Evolutionary conservation across 1,140 invertebrate genomes (phyloP).

Genomic region (Ditylenchus dipsaci): DNA sequence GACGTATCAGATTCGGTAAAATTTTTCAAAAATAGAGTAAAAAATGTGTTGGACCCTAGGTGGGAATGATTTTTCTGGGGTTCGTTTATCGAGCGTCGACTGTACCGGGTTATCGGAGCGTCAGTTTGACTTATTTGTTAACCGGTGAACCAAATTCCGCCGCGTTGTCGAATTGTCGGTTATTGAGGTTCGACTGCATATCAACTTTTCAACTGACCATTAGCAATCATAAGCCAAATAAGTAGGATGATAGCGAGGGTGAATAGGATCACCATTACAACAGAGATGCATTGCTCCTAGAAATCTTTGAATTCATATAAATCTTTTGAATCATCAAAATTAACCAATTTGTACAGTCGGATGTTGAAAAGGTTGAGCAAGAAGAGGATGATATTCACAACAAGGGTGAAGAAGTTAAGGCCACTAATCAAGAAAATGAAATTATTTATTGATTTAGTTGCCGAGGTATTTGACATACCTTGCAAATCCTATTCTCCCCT

Average conservation of each 20-base stretch:
- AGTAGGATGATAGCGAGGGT: conserved; percentile 42
- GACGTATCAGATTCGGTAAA: too few relatives aligned
- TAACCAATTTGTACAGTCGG: conserved; percentile 13
- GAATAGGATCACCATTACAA: conserved; percentile 37
- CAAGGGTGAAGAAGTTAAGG: conserved; percentile 14
- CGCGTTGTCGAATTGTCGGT: too few relatives aligned
- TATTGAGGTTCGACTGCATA: too few relatives aligned
- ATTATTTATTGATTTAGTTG: too few relatives aligned
- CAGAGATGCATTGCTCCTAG: conserved; percentile 20
- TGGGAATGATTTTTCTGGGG: too few relatives aligned
- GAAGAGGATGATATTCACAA: conserved; percentile 43
- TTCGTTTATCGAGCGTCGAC: too few relatives aligned
- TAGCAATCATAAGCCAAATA: conserved; percentile 39
- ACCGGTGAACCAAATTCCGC: too few relatives aligned
- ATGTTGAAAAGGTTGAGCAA: conserved; percentile 42
- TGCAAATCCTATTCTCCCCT: conserved; percentile 41
- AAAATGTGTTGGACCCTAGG: too few relatives aligned
- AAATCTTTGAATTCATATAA: not conserved
- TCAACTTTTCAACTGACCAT: not conserved
- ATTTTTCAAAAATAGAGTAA: too few relatives aligned
- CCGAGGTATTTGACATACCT: conserved; percentile 39
- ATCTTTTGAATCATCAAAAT: not conserved
- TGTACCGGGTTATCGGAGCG: too few relatives aligned
- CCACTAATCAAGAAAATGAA: not conserved
- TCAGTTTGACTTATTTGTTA: too few relatives aligned